A percentile compares a stretch with the other conserved stretches of the same genome.
These are phyloP conservation scores for Zoanthus sociatus DNA, from an alignment of 92 coral and sea anemone species.

Conservation along the genomic window DNA sequence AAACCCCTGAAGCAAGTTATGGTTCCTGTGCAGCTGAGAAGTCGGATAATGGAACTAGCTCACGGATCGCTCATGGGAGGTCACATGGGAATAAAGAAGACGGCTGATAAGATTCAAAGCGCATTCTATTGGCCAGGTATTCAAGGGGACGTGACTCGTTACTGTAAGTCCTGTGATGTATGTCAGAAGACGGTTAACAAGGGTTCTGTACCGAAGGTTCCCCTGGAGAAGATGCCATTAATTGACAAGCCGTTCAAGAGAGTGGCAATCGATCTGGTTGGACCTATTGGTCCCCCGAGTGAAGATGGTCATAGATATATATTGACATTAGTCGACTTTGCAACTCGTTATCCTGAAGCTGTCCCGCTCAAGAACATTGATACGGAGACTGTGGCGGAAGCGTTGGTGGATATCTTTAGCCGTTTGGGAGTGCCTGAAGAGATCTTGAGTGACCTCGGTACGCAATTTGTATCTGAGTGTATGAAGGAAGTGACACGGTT, in stretches of 20 bases:
- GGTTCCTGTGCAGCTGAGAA: constrained; percentile 44
- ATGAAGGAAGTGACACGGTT: no score
- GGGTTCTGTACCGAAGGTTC: constrained; percentile 65
- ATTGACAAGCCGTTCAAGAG: constrained; percentile 68
- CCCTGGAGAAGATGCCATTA: constrained; percentile 67
- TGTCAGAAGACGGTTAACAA: constrained; percentile 73
- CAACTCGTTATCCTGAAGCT: constrained; percentile 63
- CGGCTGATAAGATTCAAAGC: constrained; percentile 44
- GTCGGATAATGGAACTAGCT: constrained; percentile 56
- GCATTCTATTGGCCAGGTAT: constrained; percentile 54
- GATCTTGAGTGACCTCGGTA: not conserved
- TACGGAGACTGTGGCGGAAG: constrained; percentile 48
- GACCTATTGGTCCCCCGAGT: constrained; percentile 18
- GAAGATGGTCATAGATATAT: constrained; percentile 49
- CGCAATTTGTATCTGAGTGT: no score
- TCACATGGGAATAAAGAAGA: constrained; percentile 61
- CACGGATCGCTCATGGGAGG: constrained; percentile 49
- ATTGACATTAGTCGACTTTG: constrained; percentile 39
- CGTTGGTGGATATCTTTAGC: constrained; percentile 49
- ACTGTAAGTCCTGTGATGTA: constrained; percentile 50
- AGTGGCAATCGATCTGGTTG: constrained; percentile 49
- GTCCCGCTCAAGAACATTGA: constrained; percentile 4
- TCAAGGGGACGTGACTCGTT: constrained; percentile 49
- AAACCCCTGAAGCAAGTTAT: constrained; percentile 50
- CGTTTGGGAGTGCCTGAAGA: not conserved